Percentiles rank a stretch among this genome's conserved stretches.
Evolutionary conservation across 2,113 vertebrate species (phyloP).

Genomic region (Xiphophorus maculatus): DNA sequence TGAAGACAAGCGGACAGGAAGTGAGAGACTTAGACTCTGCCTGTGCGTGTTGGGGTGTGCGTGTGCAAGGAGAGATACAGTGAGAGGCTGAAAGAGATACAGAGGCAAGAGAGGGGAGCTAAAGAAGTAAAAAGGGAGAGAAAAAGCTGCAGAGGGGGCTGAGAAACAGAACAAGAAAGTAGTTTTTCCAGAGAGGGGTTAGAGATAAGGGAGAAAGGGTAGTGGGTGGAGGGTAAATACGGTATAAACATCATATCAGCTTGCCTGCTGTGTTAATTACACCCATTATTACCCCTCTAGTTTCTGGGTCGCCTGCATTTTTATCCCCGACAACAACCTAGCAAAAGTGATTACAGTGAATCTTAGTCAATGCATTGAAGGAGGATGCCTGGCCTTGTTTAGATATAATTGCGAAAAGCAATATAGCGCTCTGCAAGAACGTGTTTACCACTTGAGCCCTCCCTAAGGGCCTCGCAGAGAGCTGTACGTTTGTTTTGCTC

Average conservation of each 20-base stretch:
- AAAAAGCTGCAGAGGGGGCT: background rate
- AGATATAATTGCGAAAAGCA: slow-evolving; percentile 54
- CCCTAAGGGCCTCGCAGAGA: slow-evolving; percentile 20
- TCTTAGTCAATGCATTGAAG: slow-evolving; percentile 23
- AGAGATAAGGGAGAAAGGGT: background rate
- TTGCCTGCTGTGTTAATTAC: slow-evolving; percentile 65
- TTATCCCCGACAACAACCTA: slow-evolving; percentile 43
- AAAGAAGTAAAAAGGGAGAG: slow-evolving; percentile 14
- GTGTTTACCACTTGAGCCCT: slow-evolving; percentile 45
- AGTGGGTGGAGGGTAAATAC: slow-evolving; percentile 28
- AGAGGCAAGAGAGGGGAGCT: slow-evolving; percentile 18
- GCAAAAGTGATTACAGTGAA: slow-evolving; percentile 52
- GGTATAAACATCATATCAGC: slow-evolving; percentile 48
- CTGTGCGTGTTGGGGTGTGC: background rate
- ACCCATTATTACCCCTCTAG: slow-evolving; percentile 52
- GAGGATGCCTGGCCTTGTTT: slow-evolving; percentile 36
- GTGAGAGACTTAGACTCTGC: background rate
- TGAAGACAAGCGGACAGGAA: background rate
- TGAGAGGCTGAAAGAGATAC: slow-evolving; percentile 17
- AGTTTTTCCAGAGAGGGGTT: slow-evolving; percentile 17
- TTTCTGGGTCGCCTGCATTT: slow-evolving; percentile 66
- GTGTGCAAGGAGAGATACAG: slow-evolving; percentile 12
- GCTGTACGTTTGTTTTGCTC: slow-evolving; percentile 39
- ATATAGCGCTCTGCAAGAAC: slow-evolving; percentile 27
- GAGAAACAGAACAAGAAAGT: background rate